A percentile compares a stretch with the other conserved stretches of the same genome.
phyloP scores from a whole-genome alignment of 2,888 invertebrate genomes.

The Aphidius colemani region DNA sequence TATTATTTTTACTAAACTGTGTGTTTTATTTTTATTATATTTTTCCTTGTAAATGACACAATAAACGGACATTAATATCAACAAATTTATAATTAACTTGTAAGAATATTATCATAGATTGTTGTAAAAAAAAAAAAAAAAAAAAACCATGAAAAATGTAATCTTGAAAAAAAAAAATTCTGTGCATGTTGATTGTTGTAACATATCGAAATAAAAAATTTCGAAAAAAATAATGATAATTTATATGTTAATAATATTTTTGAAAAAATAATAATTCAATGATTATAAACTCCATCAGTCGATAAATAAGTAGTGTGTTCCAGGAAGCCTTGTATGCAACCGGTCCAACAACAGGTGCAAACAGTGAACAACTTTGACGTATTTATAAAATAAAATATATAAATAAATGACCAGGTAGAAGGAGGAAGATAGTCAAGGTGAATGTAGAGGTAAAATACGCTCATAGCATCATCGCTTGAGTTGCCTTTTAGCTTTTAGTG shows the following conservation, averaged over 20 bases:
- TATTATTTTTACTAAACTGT: conserved; percentile 5
- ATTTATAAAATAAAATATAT: conserved; percentile 11
- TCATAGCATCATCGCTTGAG: conserved; percentile 32
- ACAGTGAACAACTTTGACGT: conserved; percentile 22
- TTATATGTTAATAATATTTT: background rate
- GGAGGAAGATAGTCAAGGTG: conserved; percentile 29
- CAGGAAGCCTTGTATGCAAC: conserved; percentile 9
- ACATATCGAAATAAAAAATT: conserved; percentile 47
- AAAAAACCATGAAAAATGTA: conserved; percentile 15
- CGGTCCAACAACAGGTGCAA: conserved; percentile 28
- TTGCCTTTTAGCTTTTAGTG: conserved; percentile 29
- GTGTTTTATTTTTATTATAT: conserved; percentile 10
- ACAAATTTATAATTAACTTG: background rate
- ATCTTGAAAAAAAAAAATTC: conserved; percentile 30
- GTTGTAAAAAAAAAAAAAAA: conserved; percentile 42
- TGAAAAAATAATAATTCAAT: background rate
- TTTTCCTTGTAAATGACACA: conserved; percentile 4
- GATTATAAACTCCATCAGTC: conserved; percentile 11
- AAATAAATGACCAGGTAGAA: background rate
- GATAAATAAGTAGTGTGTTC: conserved; percentile 15
- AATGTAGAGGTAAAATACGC: conserved; percentile 30
- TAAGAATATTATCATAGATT: conserved; percentile 29
- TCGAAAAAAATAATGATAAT: conserved; percentile 10
- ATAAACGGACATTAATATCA: background rate
- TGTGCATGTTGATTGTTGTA: conserved; percentile 56